These are phyloP conservation scores for Anguilla anguilla DNA, from an alignment of 2,797 vertebrate species.

Conservation along the genomic window DNA sequence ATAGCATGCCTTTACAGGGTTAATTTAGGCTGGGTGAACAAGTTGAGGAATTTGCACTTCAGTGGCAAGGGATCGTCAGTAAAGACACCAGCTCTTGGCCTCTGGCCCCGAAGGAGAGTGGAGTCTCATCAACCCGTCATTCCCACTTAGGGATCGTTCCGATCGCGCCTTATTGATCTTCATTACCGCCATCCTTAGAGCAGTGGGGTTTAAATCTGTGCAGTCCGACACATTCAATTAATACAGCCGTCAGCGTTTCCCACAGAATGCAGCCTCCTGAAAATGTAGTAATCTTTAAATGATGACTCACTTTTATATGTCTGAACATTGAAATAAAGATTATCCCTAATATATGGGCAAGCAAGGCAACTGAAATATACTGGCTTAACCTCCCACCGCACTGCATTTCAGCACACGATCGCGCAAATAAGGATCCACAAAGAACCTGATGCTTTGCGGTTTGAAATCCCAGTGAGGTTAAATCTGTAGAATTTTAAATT, in stretches of 20 bases:
- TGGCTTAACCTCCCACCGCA: not conserved
- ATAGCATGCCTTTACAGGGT: too few species aligned
- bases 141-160: not conserved
- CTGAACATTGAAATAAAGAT: not conserved
- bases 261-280: not conserved
- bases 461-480: too few species aligned
- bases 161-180: not conserved
- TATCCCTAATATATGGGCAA: not conserved
- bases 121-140: not conserved
- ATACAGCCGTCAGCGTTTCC: not conserved
- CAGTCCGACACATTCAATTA: not conserved
- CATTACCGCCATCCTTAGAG: not conserved
- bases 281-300: not conserved
- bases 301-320: not conserved
- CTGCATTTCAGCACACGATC: not conserved
- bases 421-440: not conserved
- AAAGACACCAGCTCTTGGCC: not conserved
- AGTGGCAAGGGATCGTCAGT: not conserved
- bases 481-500: too few species aligned
- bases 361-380: not conserved
- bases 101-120: not conserved
- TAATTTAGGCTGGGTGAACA: not conserved
- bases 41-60: not conserved
- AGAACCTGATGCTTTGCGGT: not conserved
- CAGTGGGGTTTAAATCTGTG: not conserved